These are phyloP conservation scores for Pseudopleuronectes americanus DNA, from an alignment of 2,797 vertebrate species.

Conservation along the genomic window DNA sequence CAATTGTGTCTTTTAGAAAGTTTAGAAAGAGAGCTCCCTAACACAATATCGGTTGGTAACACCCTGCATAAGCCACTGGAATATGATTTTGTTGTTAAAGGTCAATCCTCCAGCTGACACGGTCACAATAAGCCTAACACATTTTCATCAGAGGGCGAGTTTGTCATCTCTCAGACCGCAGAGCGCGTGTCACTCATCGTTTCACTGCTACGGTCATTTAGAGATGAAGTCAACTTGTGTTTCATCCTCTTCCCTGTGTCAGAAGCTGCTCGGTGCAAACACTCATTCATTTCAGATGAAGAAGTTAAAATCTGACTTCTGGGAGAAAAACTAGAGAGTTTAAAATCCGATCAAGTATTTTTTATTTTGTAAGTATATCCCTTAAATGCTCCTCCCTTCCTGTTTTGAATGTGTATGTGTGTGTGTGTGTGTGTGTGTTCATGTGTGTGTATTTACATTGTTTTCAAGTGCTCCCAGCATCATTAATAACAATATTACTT, in stretches of 20 bases:
- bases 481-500: slow-evolving; percentile 82
- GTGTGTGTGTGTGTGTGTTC: slow-evolving; percentile 19
- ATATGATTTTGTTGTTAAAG: too few species aligned
- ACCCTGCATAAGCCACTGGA: too few species aligned
- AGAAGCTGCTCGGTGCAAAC: too few species aligned
- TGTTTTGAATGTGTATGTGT: slow-evolving; percentile 42
- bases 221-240: too few species aligned
- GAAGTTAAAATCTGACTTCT: neutral
- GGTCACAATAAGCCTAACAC: too few species aligned
- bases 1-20: too few species aligned
- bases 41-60: too few species aligned
- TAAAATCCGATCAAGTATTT: neutral
- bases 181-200: neutral
- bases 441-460: slow-evolving; percentile 32
- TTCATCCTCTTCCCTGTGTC: too few species aligned
- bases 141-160: neutral
- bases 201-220: neutral
- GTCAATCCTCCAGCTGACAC: too few species aligned
- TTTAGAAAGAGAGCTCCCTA: too few species aligned
- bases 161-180: neutral
- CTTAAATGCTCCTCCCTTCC: slow-evolving; percentile 51
- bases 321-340: neutral
- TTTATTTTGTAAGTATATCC: neutral
- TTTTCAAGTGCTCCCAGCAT: slow-evolving; percentile 63
- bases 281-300: neutral